These are phyloP conservation scores for Acleris holmiana DNA, from an alignment of 2,888 invertebrate species.

Conservation along the genomic window DNA sequence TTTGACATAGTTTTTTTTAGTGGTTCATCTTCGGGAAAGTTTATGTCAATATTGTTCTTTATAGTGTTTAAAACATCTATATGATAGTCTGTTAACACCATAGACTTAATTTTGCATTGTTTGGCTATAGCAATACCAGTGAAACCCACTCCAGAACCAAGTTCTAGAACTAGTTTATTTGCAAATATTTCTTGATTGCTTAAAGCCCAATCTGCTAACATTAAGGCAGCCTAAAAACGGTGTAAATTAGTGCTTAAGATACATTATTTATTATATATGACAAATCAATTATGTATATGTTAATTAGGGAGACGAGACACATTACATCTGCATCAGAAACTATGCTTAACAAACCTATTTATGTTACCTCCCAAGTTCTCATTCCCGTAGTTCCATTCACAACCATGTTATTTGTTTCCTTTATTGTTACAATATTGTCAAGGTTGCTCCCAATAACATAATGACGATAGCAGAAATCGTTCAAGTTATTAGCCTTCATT, in stretches of 20 bases:
- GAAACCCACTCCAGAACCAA: conserved; percentile 91
- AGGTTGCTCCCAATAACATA: conserved; percentile 77
- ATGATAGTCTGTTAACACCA: conserved; percentile 89
- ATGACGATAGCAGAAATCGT: conserved; percentile 85
- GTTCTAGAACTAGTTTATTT: conserved; percentile 86
- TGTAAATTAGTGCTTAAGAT: neutral
- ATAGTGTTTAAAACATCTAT: conserved; percentile 86
- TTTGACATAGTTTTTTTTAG: conserved; percentile 19
- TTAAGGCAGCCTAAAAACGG: conserved; percentile 86
- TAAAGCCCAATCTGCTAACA: conserved; percentile 89
- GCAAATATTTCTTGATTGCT: conserved; percentile 78
- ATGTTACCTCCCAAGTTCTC: conserved; percentile 89
- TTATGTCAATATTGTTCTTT: conserved; percentile 85
- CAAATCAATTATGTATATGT: neutral
- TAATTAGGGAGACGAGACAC: neutral
- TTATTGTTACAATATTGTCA: conserved; percentile 81
- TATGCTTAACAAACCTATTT: conserved; percentile 4
- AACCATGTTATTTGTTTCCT: conserved; percentile 89
- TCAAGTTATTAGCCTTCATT: conserved; percentile 64
- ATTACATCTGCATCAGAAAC: neutral
- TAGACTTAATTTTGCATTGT: conserved; percentile 78
- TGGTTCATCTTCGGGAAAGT: conserved; percentile 64
- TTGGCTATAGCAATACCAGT: conserved; percentile 86
- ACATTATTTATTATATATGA: no score
- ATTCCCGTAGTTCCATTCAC: conserved; percentile 92